Conservation (phyloP, 2,888 invertebrate species). For the Eretmocerus hayati region DNA sequence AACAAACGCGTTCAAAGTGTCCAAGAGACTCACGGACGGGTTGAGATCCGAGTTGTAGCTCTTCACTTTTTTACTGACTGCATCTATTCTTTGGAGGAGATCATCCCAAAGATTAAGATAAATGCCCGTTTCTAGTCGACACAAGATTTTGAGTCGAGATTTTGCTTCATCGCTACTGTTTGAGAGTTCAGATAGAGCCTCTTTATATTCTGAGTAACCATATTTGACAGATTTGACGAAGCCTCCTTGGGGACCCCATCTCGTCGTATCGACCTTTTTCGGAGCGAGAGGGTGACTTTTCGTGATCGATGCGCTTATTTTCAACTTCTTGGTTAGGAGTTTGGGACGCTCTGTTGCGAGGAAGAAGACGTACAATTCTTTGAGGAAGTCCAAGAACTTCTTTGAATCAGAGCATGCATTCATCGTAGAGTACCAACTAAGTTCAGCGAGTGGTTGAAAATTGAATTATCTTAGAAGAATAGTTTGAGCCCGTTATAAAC, state of each 20-base stretch:
- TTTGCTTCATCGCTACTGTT: conserved; percentile 13
- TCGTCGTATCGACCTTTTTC: conserved; percentile 12
- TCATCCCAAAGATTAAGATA: no score
- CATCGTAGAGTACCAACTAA: conserved; percentile 5
- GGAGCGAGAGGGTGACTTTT: conserved; percentile 6
- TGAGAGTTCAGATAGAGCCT: conserved; percentile 9
- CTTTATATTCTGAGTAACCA: conserved; percentile 7
- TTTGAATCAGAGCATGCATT: background rate
- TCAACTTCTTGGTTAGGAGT: conserved; percentile 8
- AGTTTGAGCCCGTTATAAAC: no score
- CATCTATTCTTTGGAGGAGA: conserved; percentile 15
- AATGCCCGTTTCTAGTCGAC: conserved; percentile 18
- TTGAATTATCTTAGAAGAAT: no score
- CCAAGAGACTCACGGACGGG: conserved; percentile 6
- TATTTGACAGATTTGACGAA: conserved; percentile 4
- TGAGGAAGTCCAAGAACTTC: conserved; percentile 8
- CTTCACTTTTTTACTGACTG: conserved; percentile 8
- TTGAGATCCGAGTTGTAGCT: conserved; percentile 7
- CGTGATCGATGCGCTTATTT: background rate
- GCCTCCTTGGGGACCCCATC: conserved; percentile 13
- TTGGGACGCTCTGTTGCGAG: conserved; percentile 16
- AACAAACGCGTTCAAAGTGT: conserved; percentile 7
- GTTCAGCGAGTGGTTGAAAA: conserved; percentile 18
- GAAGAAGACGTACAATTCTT: conserved; percentile 11
- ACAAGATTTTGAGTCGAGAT: conserved; percentile 13